Base-by-base conservation (phyloP, 2,113 vertebrate genomes). In the Entomyzon cyanotis region DNA sequence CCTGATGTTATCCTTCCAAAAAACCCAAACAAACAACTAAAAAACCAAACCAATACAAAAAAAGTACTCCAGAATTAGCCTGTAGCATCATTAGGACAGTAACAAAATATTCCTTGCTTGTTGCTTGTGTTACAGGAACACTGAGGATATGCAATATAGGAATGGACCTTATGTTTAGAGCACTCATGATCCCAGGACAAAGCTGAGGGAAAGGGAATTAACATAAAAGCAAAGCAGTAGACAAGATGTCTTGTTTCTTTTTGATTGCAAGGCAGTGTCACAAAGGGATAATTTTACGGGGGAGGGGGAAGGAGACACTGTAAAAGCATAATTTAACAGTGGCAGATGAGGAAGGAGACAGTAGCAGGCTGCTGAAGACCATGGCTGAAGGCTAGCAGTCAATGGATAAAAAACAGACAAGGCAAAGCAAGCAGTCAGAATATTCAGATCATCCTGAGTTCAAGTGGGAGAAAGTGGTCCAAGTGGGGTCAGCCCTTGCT, bases 141-240 rank as follows among this genome's bases (percentile, higher is more conserved):
- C 0, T 1, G 17, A 90, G 35, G 18, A 37, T 9, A 21, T 5
- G 18, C 12, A 49, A 30, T 19, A 30, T 2, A 41, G 27, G 41
- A 84, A 70, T 3, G 5, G 41, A 31, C 24, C 17, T 33, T 50
- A 27, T 0, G 4, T 22, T 76, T 75, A 28, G 47, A 77, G 81
- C 14, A 46, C 27, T 79, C 2, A 0, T 0, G 1, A 58, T 65
- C 27, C n/a, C 16, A 93, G 96, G 67, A 90, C 52, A 98, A 93
- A 95, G 89, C 90, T 44, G 10, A 84, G 11, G 58, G 93, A 95
- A 82, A 96, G 58, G 52, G 86, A 94, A 94, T 96, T 91, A 95
- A 96, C 92, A 93, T 91, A 93, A 93, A 96, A 90, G 59, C 86
- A 96, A 87, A 97, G 94, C 79, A 90, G 35, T 4, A 83, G 37